Evolutionary conservation across 2,113 vertebrate genomes (phyloP), one percentile per base, ranked within the genome.

Genomic region (Tringa solitaria): DNA sequence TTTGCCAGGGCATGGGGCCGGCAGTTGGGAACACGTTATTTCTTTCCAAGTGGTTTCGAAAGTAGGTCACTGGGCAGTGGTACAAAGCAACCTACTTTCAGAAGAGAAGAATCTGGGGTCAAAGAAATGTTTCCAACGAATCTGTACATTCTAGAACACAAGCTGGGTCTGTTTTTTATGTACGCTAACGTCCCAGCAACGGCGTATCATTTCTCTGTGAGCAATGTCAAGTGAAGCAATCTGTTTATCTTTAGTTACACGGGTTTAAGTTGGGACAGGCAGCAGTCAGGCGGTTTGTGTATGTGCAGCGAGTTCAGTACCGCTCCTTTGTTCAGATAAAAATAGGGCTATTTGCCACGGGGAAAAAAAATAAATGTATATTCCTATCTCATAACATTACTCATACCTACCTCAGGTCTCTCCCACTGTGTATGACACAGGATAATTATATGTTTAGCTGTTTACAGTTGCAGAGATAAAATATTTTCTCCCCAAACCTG

Each of bases 1-100:
- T 37, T 64, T 91, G 83, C 97, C 92, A 96, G 97, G 96, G 68
- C 89, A 83, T 0, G 16, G 72, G 51, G 75, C 82, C 78, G 74
- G 56, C 77, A 33, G 35, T 82, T 54, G 92, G 90, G 92, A 93
- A 92, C 72, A 67, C 6, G 4, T 33, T 33, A 46, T 35, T 98
- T 78, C 94, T 96, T 82, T 76, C 95, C 84, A 87, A 84, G 75
- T 85, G 59, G 73, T 93, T 96, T 83, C 63, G 81, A 56, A 96
- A 97, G 48, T 95, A 91, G 95, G 96, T 96, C 95, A 83, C 35
- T 95, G 95, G 89, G 87, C 93, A 93, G 94, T 33, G 30, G 74
- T 85, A 82, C 87, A 84, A 56, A 96, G 70, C 43, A 94, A 89
- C 87, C 93, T 95, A 61, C 80, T 97, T 94, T 93, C 50, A 65